Conservation (phyloP, 2,113 vertebrate genomes). For the Saccopteryx leptura region DNA sequence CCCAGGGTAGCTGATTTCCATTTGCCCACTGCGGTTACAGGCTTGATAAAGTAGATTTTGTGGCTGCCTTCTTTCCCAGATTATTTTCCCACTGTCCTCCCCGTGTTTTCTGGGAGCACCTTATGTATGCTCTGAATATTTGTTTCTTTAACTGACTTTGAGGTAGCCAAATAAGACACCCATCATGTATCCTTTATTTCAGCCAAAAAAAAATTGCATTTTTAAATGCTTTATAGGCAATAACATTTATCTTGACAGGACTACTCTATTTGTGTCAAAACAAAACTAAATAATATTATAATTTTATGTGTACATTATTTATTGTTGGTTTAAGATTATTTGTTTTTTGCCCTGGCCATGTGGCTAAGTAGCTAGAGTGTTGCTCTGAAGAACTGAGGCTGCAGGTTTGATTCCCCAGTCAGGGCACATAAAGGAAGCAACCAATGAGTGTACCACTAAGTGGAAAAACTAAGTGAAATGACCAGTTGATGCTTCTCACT, state of each 20-base stretch:
- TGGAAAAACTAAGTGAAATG: too few relatives aligned
- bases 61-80: not conserved
- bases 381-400: too few relatives aligned
- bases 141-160: not conserved
- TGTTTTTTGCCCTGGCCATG: too few relatives aligned
- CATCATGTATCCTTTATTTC: not conserved
- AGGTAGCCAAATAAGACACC: not conserved
- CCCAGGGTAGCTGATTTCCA: not conserved
- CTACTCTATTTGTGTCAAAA: not conserved
- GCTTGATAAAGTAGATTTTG: not conserved
- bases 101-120: not conserved
- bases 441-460: too few relatives aligned
- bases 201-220: not conserved
- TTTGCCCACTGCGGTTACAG: not conserved
- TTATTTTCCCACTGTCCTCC: not conserved
- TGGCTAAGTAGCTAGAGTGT: too few relatives aligned
- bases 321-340: not conserved
- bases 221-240: not conserved
- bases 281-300: not conserved
- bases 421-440: too few relatives aligned
- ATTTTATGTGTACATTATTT: slow-evolving; percentile 28
- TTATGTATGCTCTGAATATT: too few relatives aligned
- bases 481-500: too few relatives aligned
- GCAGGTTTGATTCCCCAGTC: too few relatives aligned
- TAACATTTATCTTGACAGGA: slow-evolving; percentile 26